Conservation (phyloP, 2,113 vertebrate species). For the Cottus gobio region DNA sequence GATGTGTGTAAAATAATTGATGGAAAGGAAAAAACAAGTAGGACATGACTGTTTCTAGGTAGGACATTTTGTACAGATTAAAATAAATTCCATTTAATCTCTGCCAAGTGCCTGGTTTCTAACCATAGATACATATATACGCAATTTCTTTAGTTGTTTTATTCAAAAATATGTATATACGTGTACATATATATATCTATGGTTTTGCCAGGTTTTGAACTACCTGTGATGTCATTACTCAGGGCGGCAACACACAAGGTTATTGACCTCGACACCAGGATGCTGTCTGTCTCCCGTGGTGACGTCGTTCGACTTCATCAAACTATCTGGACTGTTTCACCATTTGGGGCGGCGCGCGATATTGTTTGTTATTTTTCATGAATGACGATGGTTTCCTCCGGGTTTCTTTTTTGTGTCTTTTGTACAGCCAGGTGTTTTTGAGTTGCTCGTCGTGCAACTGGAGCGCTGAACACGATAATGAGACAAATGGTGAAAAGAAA, state of each 20-base stretch:
- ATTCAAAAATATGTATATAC: slow-evolving; percentile 13
- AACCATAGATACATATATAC: slow-evolving; percentile 83
- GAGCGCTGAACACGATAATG: slow-evolving; percentile 46
- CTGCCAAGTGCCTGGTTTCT: slow-evolving; percentile 81
- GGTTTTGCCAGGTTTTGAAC: slow-evolving; percentile 77
- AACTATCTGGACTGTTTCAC: slow-evolving; percentile 42
- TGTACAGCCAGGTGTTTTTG: slow-evolving; percentile 68
- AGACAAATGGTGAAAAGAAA: slow-evolving; percentile 39
- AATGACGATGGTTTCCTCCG: neutral
- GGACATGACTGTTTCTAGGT: slow-evolving; percentile 71
- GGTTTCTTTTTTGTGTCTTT: slow-evolving; percentile 23
- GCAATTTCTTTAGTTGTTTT: slow-evolving; percentile 51
- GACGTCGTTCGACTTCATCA: slow-evolving; percentile 47
- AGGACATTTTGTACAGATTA: slow-evolving; percentile 65
- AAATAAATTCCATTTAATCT: slow-evolving; percentile 59
- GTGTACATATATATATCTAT: slow-evolving; percentile 65
- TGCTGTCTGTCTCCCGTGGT: slow-evolving; percentile 58
- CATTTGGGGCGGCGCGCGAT: slow-evolving; percentile 38
- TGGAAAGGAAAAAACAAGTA: slow-evolving; percentile 18
- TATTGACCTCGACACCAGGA: slow-evolving; percentile 61
- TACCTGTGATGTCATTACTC: slow-evolving; percentile 77
- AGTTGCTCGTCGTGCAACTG: slow-evolving; percentile 65
- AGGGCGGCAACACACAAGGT: slow-evolving; percentile 68
- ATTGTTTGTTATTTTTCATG: neutral
- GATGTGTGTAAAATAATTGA: slow-evolving; percentile 38